These are phyloP conservation scores for Caenorhabditis uteleia DNA, from an alignment of 2,888 invertebrate genomes.

Conservation along the genomic window DNA sequence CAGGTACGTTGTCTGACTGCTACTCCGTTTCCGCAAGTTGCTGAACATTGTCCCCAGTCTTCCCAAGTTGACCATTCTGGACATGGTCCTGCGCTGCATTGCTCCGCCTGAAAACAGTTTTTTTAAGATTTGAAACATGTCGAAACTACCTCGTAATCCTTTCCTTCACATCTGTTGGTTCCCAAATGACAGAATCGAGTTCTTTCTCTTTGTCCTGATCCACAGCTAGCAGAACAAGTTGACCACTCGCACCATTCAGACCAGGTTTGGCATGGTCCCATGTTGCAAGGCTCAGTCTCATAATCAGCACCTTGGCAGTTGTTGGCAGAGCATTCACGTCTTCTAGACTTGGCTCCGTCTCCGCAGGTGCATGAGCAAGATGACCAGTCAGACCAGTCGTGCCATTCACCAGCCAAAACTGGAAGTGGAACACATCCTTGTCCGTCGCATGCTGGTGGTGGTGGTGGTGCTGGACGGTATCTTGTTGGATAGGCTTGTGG, in stretches of 20 bases:
- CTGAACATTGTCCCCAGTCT: constrained; percentile 60
- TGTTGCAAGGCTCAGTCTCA: constrained; percentile 53
- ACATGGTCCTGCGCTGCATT: constrained; percentile 58
- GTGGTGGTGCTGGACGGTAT: constrained; percentile 59
- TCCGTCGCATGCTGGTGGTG: constrained; percentile 57
- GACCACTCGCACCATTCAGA: constrained; percentile 65
- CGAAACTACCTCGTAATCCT: constrained; percentile 48
- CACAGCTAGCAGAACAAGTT: constrained; percentile 51
- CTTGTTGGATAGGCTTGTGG: constrained; percentile 37
- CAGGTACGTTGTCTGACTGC: constrained; percentile 52
- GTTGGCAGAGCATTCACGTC: constrained; percentile 53
- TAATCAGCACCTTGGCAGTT: constrained; percentile 57
- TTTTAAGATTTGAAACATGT: not conserved
- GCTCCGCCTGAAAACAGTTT: constrained; percentile 31
- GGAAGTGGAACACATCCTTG: constrained; percentile 49
- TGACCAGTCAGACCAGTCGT: constrained; percentile 63
- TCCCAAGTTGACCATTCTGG: constrained; percentile 61
- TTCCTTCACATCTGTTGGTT: constrained; percentile 61
- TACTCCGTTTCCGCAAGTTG: constrained; percentile 55
- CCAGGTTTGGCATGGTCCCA: constrained; percentile 62
- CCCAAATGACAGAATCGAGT: constrained; percentile 62
- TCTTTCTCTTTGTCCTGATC: constrained; percentile 52
- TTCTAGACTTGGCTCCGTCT: constrained; percentile 54
- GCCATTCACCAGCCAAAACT: constrained; percentile 45
- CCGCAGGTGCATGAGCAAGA: constrained; percentile 59